A percentile compares a stretch with the other conserved stretches of the same genome.
phyloP scores from a whole-genome alignment of 2,888 invertebrate species.

The Acanthosepion lycidas region DNA sequence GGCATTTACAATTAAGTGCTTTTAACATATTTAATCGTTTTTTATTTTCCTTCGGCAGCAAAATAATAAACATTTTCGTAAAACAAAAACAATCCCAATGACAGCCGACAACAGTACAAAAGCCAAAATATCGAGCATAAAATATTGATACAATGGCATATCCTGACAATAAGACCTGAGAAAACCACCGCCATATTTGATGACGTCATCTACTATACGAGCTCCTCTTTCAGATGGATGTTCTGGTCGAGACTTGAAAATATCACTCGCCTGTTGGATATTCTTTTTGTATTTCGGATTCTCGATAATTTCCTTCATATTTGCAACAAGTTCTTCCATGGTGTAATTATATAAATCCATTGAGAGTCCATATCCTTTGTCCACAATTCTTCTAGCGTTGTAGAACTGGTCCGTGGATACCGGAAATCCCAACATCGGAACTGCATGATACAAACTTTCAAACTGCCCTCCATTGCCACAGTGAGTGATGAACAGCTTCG shows the following conservation, averaged over 20 bases:
- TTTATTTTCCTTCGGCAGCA: neutral
- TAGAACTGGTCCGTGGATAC: slow-evolving; percentile 56
- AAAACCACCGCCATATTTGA: slow-evolving; percentile 56
- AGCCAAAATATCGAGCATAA: slow-evolving; percentile 55
- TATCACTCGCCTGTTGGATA: slow-evolving; percentile 53
- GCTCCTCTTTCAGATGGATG: slow-evolving; percentile 50
- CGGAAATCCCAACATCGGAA: slow-evolving; percentile 60
- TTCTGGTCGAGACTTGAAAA: slow-evolving; percentile 51
- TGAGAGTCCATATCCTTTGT: neutral
- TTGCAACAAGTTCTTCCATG: neutral
- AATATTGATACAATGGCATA: slow-evolving; percentile 59
- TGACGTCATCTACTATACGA: no score
- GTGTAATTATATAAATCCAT: neutral
- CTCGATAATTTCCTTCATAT: slow-evolving; percentile 49
- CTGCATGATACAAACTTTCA: slow-evolving; percentile 61
- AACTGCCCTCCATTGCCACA: slow-evolving; percentile 60
- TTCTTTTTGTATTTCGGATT: slow-evolving; percentile 52
- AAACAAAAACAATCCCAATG: neutral
- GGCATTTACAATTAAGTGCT: no score
- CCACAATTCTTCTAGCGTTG: slow-evolving; percentile 52
- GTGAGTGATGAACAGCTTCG: slow-evolving; percentile 60
- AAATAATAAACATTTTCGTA: neutral
- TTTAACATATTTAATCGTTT: neutral
- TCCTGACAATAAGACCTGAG: slow-evolving; percentile 56
- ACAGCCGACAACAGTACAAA: neutral